phyloP scores from a whole-genome alignment of 2,797 vertebrate species.

The Buceros bicornis region DNA sequence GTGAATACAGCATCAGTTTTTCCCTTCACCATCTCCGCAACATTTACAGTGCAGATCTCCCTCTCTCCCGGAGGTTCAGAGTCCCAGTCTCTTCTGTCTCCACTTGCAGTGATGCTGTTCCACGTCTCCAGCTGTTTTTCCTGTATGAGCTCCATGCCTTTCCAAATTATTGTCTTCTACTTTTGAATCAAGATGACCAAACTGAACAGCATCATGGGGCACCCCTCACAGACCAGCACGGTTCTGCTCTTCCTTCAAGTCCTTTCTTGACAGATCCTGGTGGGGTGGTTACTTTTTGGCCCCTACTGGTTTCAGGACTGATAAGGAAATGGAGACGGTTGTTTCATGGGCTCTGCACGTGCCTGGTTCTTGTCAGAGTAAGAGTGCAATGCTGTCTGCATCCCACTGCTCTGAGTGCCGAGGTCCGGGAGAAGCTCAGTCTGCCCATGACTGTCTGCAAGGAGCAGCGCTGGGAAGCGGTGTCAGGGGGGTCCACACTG shows the following conservation, averaged over 20 bases:
- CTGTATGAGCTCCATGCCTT: fast-evolving
- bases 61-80: background rate
- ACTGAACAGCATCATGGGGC: background rate
- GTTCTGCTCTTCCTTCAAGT: background rate
- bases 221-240: background rate
- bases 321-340: background rate
- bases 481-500: background rate
- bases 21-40: background rate
- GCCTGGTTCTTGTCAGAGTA: background rate
- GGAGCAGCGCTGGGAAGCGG: background rate
- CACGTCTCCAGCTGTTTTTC: background rate
- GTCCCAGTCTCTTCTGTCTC: background rate
- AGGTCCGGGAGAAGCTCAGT: background rate
- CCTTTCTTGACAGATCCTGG: background rate
- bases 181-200: background rate
- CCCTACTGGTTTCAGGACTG: background rate
- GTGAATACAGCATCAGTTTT: background rate
- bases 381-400: background rate
- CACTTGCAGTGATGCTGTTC: background rate
- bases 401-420: background rate
- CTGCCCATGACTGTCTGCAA: background rate
- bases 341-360: background rate
- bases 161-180: background rate
- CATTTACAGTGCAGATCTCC: background rate
- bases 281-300: background rate